Conservation (phyloP, 2,888 invertebrate genomes). For the Andrena marginata region DNA sequence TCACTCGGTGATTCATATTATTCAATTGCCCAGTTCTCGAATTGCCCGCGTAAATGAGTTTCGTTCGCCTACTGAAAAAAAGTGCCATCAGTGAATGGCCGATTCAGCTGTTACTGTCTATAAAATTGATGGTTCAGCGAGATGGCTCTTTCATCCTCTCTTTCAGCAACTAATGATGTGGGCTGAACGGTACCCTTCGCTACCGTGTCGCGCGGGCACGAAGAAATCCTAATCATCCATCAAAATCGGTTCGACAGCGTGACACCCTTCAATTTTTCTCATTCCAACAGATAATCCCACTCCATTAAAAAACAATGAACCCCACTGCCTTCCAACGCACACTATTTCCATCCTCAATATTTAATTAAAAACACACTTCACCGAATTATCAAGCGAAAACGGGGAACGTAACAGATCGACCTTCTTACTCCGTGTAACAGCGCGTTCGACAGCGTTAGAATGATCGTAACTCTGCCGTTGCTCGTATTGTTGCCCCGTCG, state of each 20-base stretch:
- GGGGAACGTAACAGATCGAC: not conserved
- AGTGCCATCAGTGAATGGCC: not conserved
- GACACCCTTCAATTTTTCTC: slow-evolving; percentile 50
- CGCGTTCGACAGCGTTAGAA: not conserved
- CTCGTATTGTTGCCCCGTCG: not conserved
- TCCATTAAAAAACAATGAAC: not conserved
- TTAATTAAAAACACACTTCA: too few relatives aligned
- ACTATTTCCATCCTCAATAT: too few relatives aligned
- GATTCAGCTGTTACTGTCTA: slow-evolving; percentile 41
- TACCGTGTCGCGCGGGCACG: slow-evolving; percentile 15
- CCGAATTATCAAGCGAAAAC: not conserved
- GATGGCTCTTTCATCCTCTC: slow-evolving; percentile 56
- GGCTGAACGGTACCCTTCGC: slow-evolving; percentile 38
- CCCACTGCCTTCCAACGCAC: not conserved
- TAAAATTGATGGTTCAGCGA: slow-evolving; percentile 56
- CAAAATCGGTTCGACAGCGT: slow-evolving; percentile 64
- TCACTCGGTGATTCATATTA: not conserved
- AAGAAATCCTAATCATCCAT: slow-evolving; percentile 58
- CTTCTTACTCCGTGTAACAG: not conserved
- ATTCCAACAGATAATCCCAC: slow-evolving; percentile 16
- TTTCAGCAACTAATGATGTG: slow-evolving; percentile 60
- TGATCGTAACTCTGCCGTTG: not conserved
- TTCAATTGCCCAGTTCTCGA: not conserved
- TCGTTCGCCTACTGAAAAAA: not conserved
- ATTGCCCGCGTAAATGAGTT: not conserved